Evolutionary conservation across 2,113 vertebrate genomes (phyloP), one percentile per base, ranked within the genome.

Genomic region (Dicerorhinus sumatrensis): DNA sequence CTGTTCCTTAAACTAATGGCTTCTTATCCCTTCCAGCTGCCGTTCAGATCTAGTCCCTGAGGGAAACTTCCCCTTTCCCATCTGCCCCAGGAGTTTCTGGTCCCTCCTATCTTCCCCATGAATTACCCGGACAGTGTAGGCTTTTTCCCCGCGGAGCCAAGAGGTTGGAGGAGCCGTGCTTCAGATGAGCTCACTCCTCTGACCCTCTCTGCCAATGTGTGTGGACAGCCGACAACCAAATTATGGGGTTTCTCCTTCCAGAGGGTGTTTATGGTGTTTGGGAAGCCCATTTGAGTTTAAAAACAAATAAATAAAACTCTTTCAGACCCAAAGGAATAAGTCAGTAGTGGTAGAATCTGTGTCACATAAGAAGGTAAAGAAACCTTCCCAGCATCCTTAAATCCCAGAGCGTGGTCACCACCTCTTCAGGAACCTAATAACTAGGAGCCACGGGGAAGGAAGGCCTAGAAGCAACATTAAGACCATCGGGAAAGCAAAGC

Each of bases 271-370:
- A 10, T 51, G 5, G 0, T 62, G 36, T 67, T 89, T 83, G 17
- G 17, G 85, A 67, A 91, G 54, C 63, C 31, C 46, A 48, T 70
- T 21, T 70, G 87, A 65, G 36, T 80, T 96, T 94, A 82, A 89
- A 96, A 92, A 62, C 73, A 72, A 82, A 42, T 29, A 72, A 82
- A 42, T 29, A 72, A 91, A 90, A 48, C 9, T 7, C 62, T 90
- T 83, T 93, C 60, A 89, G 84, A 80, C 67, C 48, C 79, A 86
- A 93, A 96, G 56, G 63, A 69, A 56, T 63, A 79, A 95, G 62
- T 95, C 82, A 76, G n/a, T 51, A 46, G 36, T 69, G 67, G 62
- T 9, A 29, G 58, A 62, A 91, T 88, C 33, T 58, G 31, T 33
- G 39, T 77, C 60, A 42, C 23, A 39, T 60, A 96, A 82, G 87